Base-by-base conservation (phyloP, 2,113 vertebrate genomes). In the Apteryx owenii region DNA sequence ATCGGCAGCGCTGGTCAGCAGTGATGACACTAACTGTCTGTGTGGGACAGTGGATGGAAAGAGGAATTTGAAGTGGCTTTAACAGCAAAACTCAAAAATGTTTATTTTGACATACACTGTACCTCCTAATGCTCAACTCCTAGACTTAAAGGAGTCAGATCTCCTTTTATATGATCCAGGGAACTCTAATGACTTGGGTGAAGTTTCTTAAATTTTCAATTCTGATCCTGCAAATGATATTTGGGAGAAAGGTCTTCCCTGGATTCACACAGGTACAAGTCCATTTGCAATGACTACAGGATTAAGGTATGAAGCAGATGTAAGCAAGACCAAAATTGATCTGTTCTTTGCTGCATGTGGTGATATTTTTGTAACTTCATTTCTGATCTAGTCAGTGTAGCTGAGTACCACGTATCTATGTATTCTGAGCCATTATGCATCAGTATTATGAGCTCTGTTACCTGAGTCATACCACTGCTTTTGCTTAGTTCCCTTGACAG, bases 241-340 rank as follows among this genome's bases (percentile, higher is more conserved):
- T 1, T 6, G 70, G 54, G 53, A 1, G 0, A 70, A 42, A 46
- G 18, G 48, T 17, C 66, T 70, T 70, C 44, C 29, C 44, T 70
- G 44, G 21, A 9, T 48, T 48, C 0, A 0, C 5, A 4, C 0
- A 2, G 25, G 50, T 23, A 31, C 28, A 0, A 0, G 0, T 29
- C 61, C 29, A 6, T 42, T 42, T n/a, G 51, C 15, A 4, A 50
- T 18, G 54, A 40, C 4, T 1, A 5, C 21, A 10, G 73, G 40
- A 13, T 21, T 73, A 4, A 2, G 9, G 48, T 0, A 0, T 12
- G 46, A 16, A 2, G 3, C 0, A 12, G 42, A 21, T 1, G 51
- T 6, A 10, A 72, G n/a, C 48, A 46, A 81, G 22, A 21, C 26
- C 1, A 3, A 29, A 11, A 31, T 31, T 1, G 7, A 1, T 26